Evolutionary conservation across 2,888 invertebrate species (phyloP).

Genomic region (Apodemia zela): DNA sequence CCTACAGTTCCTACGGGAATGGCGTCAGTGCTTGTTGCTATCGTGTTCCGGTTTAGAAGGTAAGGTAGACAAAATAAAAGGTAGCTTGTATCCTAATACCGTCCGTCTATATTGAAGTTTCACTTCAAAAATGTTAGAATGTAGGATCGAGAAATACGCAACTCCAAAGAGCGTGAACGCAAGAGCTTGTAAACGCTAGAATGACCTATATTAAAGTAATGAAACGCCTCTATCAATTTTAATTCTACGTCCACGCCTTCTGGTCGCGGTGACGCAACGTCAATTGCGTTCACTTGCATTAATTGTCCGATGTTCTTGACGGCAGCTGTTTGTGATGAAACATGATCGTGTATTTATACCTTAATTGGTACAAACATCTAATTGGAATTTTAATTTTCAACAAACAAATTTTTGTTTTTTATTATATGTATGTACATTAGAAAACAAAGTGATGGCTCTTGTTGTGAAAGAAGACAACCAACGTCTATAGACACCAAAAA

Average conservation of each 20-base stretch:
- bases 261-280: conserved; percentile 59
- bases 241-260: conserved; percentile 53
- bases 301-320: conserved; percentile 52
- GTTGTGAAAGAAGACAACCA: too few relatives aligned
- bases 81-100: too few relatives aligned
- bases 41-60: too few relatives aligned
- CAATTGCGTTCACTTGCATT: conserved; percentile 74
- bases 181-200: conserved; percentile 26
- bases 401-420: not conserved
- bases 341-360: conserved; percentile 22
- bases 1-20: too few relatives aligned
- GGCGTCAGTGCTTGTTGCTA: too few relatives aligned
- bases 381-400: not conserved
- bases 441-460: too few relatives aligned
- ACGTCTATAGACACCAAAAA: too few relatives aligned
- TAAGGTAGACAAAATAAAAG: too few relatives aligned
- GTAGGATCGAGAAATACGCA: not conserved
- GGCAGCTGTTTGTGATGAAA: conserved; percentile 61
- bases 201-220: conserved; percentile 24
- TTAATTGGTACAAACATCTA: conserved; percentile 3
- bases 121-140: too few relatives aligned
- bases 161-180: not conserved
- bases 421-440: too few relatives aligned
- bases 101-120: too few relatives aligned
- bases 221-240: conserved; percentile 55